Percentiles rank a stretch among this genome's conserved stretches.
Conservation (phyloP, 2,113 vertebrate species). For the Corythaeola cristata region DNA sequence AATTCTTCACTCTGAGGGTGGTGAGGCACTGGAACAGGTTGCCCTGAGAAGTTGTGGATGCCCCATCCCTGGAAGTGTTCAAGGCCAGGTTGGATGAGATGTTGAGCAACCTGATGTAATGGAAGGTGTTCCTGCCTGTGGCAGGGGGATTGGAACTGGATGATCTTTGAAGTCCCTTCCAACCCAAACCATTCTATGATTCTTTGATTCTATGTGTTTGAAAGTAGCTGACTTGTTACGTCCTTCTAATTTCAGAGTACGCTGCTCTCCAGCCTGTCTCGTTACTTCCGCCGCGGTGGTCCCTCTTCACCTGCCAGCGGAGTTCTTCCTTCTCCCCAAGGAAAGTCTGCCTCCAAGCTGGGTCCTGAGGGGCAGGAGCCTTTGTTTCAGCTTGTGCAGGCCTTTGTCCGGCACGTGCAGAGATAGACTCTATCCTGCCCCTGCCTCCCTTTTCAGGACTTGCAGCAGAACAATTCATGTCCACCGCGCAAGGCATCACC, state of each 20-base stretch:
- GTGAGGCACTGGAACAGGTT: too few species aligned
- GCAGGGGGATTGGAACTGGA: too few species aligned
- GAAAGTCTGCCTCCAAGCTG: conserved; percentile 84
- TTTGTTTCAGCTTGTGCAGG: conserved; percentile 93
- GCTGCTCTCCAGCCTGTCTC: conserved; percentile 87
- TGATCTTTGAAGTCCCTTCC: too few species aligned
- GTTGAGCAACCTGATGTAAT: too few species aligned
- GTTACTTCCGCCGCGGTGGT: conserved; percentile 90
- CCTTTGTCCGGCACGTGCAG: conserved; percentile 91
- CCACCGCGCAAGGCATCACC: background rate
- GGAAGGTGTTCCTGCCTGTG: too few species aligned
- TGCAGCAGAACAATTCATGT: background rate
- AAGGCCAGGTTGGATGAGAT: too few species aligned
- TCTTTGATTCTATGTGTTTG: too few species aligned
- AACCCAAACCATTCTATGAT: too few species aligned
- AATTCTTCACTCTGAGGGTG: too few species aligned
- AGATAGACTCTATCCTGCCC: conserved; percentile 75
- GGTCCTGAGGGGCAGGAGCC: conserved; percentile 91
- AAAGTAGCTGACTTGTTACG: accelerated
- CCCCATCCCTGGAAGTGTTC: too few species aligned
- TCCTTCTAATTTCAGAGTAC: conserved; percentile 82
- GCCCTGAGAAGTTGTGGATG: too few species aligned
- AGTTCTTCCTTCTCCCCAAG: conserved; percentile 85
- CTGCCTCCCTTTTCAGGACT: background rate
- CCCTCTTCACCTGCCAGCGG: conserved; percentile 87